Percentiles rank a stretch among this genome's conserved stretches.
Evolutionary conservation across 2,888 invertebrate species (phyloP).

Genomic region (Palloptera scutellata): DNA sequence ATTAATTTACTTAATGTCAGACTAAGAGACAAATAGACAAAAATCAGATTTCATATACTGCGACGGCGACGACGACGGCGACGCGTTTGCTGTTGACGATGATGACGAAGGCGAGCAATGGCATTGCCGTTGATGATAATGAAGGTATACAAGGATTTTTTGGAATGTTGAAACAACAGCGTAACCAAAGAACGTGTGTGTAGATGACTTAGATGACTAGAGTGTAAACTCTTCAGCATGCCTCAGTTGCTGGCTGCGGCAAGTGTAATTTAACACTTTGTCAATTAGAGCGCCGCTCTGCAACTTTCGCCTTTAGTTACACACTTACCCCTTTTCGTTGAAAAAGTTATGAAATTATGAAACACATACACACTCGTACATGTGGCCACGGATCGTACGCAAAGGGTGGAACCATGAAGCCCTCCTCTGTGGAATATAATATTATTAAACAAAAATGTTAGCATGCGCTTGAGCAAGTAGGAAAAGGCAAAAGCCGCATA

Average conservation of each 20-base stretch:
- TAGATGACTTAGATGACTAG: too few relatives aligned
- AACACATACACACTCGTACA: neutral
- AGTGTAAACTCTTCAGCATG: too few relatives aligned
- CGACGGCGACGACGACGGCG: too few relatives aligned
- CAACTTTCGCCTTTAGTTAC: neutral
- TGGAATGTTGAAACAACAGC: neutral
- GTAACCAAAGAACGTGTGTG: too few relatives aligned
- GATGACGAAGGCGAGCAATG: neutral
- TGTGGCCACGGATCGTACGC: too few relatives aligned
- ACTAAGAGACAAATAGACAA: neutral
- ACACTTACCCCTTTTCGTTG: too few relatives aligned
- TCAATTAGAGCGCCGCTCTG: slow-evolving; percentile 6
- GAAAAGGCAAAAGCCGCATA: too few relatives aligned
- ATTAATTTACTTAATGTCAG: slow-evolving; percentile 59
- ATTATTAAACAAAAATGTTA: too few relatives aligned
- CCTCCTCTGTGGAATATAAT: too few relatives aligned
- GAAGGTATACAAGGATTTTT: neutral
- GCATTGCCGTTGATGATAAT: neutral
- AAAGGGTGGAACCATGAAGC: too few relatives aligned
- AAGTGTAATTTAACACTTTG: slow-evolving; percentile 11
- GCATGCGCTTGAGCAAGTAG: too few relatives aligned
- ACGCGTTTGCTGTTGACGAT: too few relatives aligned
- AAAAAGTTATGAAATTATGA: neutral
- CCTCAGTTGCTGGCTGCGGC: neutral
- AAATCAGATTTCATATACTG: neutral